Percentiles rank a stretch among this genome's conserved stretches.
These are phyloP conservation scores for Ophion costatus DNA, from an alignment of 2,888 invertebrate species.

Conservation along the genomic window DNA sequence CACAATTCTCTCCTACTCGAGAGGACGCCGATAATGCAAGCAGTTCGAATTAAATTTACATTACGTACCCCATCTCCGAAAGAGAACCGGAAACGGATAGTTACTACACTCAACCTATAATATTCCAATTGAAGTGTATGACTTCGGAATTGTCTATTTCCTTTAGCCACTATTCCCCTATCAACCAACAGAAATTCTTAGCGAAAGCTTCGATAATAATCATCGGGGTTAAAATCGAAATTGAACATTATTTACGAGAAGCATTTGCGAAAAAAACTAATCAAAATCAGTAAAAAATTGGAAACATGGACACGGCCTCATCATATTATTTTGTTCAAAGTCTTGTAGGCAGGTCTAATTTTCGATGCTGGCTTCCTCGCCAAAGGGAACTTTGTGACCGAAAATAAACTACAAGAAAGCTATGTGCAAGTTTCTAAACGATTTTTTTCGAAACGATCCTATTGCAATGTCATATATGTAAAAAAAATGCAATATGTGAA, in stretches of 20 bases:
- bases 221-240: neutral
- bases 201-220: conserved; percentile 10
- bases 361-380: neutral
- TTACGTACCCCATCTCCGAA: conserved; percentile 65
- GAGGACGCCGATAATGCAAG: conserved; percentile 69
- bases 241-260: neutral
- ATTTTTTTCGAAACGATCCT: neutral
- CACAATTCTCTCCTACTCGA: conserved; percentile 34
- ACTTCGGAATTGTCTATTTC: conserved; percentile 63
- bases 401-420: too few species aligned
- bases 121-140: conserved; percentile 53
- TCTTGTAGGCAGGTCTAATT: neutral
- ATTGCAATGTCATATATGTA: too few species aligned
- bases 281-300: neutral
- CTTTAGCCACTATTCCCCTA: conserved; percentile 26
- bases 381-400: neutral
- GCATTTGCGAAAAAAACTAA: neutral
- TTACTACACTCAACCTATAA: conserved; percentile 39
- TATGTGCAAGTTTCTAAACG: neutral
- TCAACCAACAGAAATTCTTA: neutral
- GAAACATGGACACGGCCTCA: neutral
- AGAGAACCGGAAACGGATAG: conserved; percentile 48
- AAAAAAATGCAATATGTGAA: too few species aligned
- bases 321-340: neutral
- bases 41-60: conserved; percentile 72